Conservation (phyloP, 1,140 invertebrate species). For the Ceratosolen fusciceps region DNA sequence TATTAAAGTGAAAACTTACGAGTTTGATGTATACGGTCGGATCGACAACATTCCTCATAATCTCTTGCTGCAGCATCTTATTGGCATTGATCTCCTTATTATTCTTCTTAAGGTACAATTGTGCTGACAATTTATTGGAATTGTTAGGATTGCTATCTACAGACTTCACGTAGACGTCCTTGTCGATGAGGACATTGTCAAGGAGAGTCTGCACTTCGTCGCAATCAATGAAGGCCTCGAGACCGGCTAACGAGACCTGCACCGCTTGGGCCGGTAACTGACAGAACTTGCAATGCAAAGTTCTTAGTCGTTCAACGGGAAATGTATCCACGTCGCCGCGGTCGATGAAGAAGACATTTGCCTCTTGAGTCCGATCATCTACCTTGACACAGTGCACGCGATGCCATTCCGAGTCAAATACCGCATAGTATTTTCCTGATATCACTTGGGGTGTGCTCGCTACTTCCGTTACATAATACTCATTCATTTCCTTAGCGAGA, state of each 20-base stretch:
- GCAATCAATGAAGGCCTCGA: conserved; percentile 73
- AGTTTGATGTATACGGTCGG: conserved; percentile 23
- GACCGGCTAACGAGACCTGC: conserved; percentile 72
- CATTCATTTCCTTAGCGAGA: conserved; percentile 73
- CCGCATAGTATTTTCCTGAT: conserved; percentile 73
- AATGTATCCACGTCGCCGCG: conserved; percentile 75
- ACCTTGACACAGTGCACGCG: conserved; percentile 74
- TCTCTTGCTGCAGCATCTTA: conserved; percentile 54
- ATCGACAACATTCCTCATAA: conserved; percentile 51
- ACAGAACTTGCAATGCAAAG: conserved; percentile 73
- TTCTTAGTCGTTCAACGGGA: conserved; percentile 68
- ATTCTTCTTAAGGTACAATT: conserved; percentile 7
- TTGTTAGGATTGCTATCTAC: background rate
- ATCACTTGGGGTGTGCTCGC: conserved; percentile 38
- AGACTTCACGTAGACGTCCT: conserved; percentile 19
- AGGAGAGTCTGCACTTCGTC: conserved; percentile 43
- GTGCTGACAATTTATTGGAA: background rate
- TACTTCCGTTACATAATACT: conserved; percentile 68
- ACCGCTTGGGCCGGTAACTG: conserved; percentile 72
- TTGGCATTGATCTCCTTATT: conserved; percentile 61
- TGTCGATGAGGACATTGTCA: conserved; percentile 49
- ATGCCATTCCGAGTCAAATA: conserved; percentile 75
- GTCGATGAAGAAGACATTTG: conserved; percentile 76
- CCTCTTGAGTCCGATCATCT: conserved; percentile 61
- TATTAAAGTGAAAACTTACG: conserved; percentile 43